Conservation (phyloP, 1,140 invertebrate species). For the Ephestia elutella region DNA sequence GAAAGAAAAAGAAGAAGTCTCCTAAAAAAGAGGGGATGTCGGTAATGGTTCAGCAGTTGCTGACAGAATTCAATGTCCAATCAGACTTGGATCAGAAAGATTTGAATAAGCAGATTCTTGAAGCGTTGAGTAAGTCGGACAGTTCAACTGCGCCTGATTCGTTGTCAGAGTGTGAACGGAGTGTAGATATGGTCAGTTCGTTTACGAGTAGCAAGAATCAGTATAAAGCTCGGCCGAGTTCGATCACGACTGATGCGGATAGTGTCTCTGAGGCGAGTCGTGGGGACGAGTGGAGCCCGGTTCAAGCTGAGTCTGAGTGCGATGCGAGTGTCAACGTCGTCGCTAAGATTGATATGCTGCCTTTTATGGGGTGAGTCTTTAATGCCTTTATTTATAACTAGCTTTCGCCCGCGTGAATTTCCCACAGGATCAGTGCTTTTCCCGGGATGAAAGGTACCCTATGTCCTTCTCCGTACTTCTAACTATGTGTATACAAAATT, state of each 20-base stretch:
- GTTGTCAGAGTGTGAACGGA: background rate
- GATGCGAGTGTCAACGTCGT: conserved; percentile 42
- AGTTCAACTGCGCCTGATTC: conserved; percentile 2
- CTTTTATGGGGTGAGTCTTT: conserved; percentile 56
- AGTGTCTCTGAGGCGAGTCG: conserved; percentile 7
- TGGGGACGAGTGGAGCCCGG: conserved; percentile 24
- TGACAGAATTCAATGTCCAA: conserved; percentile 26
- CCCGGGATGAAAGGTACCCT: too few species aligned
- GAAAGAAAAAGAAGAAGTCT: conserved; percentile 9
- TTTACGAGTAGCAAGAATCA: conserved; percentile 34
- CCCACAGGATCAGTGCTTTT: too few species aligned
- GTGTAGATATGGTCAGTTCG: conserved; percentile 19
- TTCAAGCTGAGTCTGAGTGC: conserved; percentile 21
- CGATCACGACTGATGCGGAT: background rate
- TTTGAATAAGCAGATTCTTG: conserved; percentile 12
- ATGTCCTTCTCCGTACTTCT: too few species aligned
- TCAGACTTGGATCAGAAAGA: conserved; percentile 9
- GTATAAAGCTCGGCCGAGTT: conserved; percentile 7
- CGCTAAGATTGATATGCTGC: conserved; percentile 46
- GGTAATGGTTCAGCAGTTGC: conserved; percentile 35
- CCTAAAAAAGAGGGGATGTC: conserved; percentile 11
- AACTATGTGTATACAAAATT: too few species aligned
- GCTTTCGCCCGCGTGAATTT: too few species aligned
- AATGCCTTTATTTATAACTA: background rate
- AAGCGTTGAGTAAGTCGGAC: background rate